Evolutionary conservation across 2,113 vertebrate species (phyloP).

Genomic region (Gavialis gangeticus): DNA sequence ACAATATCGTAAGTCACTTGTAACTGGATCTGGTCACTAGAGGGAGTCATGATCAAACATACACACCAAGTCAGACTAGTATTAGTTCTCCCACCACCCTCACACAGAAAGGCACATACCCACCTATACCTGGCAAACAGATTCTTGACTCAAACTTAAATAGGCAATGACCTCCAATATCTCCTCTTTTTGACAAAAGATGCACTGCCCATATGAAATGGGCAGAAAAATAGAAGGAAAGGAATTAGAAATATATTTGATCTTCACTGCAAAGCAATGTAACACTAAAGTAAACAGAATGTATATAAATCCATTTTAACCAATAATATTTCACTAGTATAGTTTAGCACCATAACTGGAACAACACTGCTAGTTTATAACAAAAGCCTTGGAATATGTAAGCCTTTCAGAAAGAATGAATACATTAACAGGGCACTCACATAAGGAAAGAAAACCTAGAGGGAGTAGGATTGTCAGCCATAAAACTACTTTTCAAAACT

Average conservation of each 20-base stretch:
- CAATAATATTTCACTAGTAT: background rate
- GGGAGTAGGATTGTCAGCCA: background rate
- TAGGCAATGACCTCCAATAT: background rate
- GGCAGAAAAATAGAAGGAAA: background rate
- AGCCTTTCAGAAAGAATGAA: background rate
- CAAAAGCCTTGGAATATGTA: background rate
- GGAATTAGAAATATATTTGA: background rate
- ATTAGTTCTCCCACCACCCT: background rate
- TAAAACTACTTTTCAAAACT: conserved; percentile 29
- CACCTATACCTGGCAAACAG: background rate
- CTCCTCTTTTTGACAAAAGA: background rate
- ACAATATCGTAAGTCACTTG: background rate
- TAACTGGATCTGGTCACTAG: background rate
- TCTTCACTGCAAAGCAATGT: background rate
- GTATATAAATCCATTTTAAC: background rate
- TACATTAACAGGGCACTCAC: background rate
- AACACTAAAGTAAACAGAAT: background rate
- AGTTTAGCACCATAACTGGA: background rate
- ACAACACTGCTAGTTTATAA: background rate
- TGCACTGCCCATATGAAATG: background rate
- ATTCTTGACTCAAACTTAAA: background rate
- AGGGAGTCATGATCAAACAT: background rate
- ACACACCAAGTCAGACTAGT: background rate
- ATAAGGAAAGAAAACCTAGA: conserved; percentile 38
- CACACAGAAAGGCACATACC: background rate